A percentile compares a stretch with the other conserved stretches of the same genome.
These are phyloP conservation scores for Nixonia krombeini DNA, from an alignment of 1,140 invertebrate genomes.

Conservation along the genomic window DNA sequence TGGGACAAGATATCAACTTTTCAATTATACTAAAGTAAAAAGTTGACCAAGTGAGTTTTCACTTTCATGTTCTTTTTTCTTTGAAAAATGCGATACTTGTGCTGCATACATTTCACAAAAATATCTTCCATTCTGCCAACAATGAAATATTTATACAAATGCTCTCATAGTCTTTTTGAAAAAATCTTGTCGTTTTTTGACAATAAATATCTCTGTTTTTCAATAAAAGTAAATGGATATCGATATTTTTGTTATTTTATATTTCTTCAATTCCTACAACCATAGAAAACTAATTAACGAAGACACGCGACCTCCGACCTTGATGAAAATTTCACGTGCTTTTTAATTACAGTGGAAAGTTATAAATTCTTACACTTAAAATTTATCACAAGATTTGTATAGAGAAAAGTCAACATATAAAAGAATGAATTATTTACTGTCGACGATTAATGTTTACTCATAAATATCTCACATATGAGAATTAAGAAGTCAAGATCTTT, in stretches of 20 bases:
- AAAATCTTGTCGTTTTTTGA: too few relatives aligned
- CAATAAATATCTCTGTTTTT: neutral
- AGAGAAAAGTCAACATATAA: neutral
- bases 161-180: too few relatives aligned
- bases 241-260: too few relatives aligned
- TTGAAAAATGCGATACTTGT: neutral
- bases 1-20: neutral
- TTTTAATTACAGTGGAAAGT: too few relatives aligned
- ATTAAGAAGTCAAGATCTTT: slow-evolving; percentile 39
- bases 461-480: slow-evolving; percentile 5
- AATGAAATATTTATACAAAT: neutral
- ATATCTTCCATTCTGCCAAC: neutral
- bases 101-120: neutral
- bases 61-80: neutral
- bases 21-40: neutral
- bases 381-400: too few relatives aligned
- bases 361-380: too few relatives aligned
- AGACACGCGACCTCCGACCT: neutral
- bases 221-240: neutral
- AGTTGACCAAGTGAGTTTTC: neutral
- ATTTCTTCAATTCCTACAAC: too few relatives aligned
- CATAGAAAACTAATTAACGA: too few relatives aligned
- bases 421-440: neutral
- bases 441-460: neutral
- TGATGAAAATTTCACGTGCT: too few relatives aligned